These are phyloP conservation scores for Hyperoplus immaculatus DNA, from an alignment of 2,797 vertebrate species.

Conservation along the genomic window DNA sequence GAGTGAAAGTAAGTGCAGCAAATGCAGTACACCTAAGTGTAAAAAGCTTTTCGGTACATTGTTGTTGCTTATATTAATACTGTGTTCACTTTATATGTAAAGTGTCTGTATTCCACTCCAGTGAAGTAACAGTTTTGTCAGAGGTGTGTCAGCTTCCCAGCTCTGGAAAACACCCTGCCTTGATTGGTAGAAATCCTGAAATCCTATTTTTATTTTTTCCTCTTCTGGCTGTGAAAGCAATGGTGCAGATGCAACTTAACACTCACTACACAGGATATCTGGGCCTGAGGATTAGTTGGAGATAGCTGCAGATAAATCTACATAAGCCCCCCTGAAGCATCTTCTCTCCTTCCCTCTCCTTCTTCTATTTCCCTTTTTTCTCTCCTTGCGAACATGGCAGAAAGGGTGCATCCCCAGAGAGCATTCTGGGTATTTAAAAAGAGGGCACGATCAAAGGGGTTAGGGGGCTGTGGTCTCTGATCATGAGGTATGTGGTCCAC, in stretches of 20 bases:
- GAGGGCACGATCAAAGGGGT: constrained; percentile 69
- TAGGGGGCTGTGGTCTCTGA: constrained; percentile 61
- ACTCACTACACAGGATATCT: constrained; percentile 74
- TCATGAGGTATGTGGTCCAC: constrained; percentile 62
- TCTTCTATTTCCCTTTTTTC: constrained; percentile 39
- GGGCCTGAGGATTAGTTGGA: constrained; percentile 77
- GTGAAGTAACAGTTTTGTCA: constrained; percentile 1
- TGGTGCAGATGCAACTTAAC: constrained; percentile 67
- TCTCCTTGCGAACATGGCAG: constrained; percentile 48
- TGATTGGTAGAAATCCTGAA: constrained; percentile 67
- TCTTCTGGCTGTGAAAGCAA: constrained; percentile 59
- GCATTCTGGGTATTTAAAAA: constrained; percentile 76
- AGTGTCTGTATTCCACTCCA: constrained; percentile 8
- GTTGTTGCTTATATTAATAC: not conserved
- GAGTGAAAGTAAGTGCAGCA: not conserved
- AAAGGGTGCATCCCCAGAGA: constrained; percentile 69
- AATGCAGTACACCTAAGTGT: not conserved
- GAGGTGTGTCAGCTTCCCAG: constrained; percentile 1
- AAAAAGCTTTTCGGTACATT: not conserved
- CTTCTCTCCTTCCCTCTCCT: constrained; percentile 59
- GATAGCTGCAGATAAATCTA: constrained; percentile 82
- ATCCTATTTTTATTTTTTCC: constrained; percentile 56
- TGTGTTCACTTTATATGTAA: constrained; percentile 19
- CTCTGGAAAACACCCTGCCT: constrained; percentile 20
- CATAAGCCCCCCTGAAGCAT: constrained; percentile 75